Evolutionary conservation across 2,113 vertebrate genomes (phyloP), one percentile per base, ranked within the genome.

Genomic region (Neodon shergylaensis): DNA sequence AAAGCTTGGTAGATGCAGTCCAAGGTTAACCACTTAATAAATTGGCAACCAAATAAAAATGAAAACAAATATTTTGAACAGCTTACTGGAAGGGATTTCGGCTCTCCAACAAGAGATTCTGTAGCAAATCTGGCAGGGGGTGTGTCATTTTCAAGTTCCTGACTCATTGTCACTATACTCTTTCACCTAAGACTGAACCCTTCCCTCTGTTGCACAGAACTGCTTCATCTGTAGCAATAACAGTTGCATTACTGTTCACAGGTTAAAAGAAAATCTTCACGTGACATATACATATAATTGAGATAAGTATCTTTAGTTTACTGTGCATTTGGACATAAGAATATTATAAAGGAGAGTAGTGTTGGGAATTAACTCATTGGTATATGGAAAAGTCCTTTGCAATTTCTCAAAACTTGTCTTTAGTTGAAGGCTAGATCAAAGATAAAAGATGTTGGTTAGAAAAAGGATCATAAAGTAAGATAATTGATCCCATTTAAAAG

Each of bases 1-100:
- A 98, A 95, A 95, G 82, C 65, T 96, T 91, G 77, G 90, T 96
- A 96, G 94, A 97, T 94, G 82, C 54, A 95, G 86, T 96, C 95
- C 96, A 97, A 98, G 92, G 83, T 95, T 98, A 97, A 96, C 97
- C 89, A 97, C 96, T 97, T 98, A 98, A 98, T 97, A 96, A 96
- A 95, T 95, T 97, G 96, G 94, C 95, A 94, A 94, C 68, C 85
- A 95, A 98, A 96, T 96, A 94, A 96, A 94, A 96, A 95, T 91
- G 82, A 87, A 97, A 96, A 96, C 88, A 96, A 96, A 91, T 83
- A 92, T 94, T 97, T 96, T 92, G 63, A 98, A 91, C 81, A 95
- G 92, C 83, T 92, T 98, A 98, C 95, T 97, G 96, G 96, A 98
- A 97, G 42, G 91, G 88, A 96, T 95, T 88, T 92, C 92, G 97